Conservation (phyloP, 2,888 invertebrate genomes). For the Diaperis boleti region DNA sequence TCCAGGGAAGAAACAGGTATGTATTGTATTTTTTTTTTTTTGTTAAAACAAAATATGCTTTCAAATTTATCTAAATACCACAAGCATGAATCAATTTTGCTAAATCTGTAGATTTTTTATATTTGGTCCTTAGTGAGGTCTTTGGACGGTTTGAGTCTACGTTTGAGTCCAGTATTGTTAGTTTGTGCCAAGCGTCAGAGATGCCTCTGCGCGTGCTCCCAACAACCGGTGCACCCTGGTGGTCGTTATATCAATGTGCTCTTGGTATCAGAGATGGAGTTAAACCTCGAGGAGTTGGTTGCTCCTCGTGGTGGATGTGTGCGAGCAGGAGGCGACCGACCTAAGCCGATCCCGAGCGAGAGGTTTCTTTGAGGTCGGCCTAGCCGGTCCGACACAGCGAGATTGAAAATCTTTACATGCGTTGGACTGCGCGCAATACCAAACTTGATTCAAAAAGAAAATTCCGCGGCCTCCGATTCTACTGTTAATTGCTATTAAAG, state of each 20-base stretch:
- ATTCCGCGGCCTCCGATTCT: constrained; percentile 27
- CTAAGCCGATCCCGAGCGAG: constrained; percentile 56
- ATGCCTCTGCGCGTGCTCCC: constrained; percentile 16
- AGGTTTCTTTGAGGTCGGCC: constrained; percentile 57
- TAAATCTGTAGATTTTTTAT: no score
- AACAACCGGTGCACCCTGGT: constrained; percentile 23
- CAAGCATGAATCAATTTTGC: no score
- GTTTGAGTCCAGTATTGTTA: constrained; percentile 68
- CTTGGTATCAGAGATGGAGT: constrained; percentile 31
- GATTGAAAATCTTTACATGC: constrained; percentile 63
- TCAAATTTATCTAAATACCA: no score
- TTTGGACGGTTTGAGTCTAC: no score
- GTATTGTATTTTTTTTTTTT: no score
- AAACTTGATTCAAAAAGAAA: constrained; percentile 43
- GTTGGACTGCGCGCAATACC: constrained; percentile 52
- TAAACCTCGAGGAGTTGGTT: constrained; percentile 47
- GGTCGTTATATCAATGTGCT: constrained; percentile 9
- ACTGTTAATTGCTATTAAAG: constrained; percentile 10
- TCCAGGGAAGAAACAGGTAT: no score
- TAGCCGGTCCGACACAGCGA: constrained; percentile 57
- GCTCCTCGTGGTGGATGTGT: constrained; percentile 48
- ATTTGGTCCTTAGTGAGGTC: no score
- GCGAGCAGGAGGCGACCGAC: constrained; percentile 53
- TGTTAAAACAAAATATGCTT: no score
- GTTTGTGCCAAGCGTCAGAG: constrained; percentile 61